A percentile compares a stretch with the other conserved stretches of the same genome.
Conservation (phyloP, 2,888 invertebrate genomes). For the Drosophila acutilabella region DNA sequence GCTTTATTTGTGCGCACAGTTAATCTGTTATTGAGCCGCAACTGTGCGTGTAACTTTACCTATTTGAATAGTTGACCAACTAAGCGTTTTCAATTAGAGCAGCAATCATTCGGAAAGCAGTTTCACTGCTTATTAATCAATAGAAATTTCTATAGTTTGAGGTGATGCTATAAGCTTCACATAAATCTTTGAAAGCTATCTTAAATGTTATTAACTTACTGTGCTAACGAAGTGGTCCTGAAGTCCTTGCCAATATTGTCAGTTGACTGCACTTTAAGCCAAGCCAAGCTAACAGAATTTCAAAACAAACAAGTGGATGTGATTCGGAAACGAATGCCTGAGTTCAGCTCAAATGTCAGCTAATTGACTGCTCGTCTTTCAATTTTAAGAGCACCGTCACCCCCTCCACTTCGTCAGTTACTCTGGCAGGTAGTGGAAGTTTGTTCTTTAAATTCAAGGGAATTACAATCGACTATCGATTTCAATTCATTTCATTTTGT, state of each 20-base stretch:
- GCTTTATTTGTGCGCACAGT: slow-evolving; percentile 17
- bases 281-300: not conserved
- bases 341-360: slow-evolving; percentile 17
- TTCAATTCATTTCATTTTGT: slow-evolving; percentile 46
- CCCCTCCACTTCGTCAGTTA: not conserved
- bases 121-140: slow-evolving; percentile 30
- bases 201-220: not conserved
- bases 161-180: slow-evolving; percentile 1
- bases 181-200: not conserved
- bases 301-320: not conserved
- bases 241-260: not conserved
- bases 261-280: not conserved
- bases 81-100: slow-evolving; percentile 53
- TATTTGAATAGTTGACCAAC: slow-evolving; percentile 19
- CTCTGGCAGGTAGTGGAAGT: slow-evolving; percentile 15
- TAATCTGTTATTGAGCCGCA: slow-evolving; percentile 40
- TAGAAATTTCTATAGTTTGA: slow-evolving; percentile 12
- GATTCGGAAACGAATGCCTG: not conserved
- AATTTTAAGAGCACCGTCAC: slow-evolving; percentile 40
- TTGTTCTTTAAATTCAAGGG: slow-evolving; percentile 36
- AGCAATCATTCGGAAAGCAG: slow-evolving; percentile 23
- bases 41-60: slow-evolving; percentile 1
- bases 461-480: slow-evolving; percentile 63
- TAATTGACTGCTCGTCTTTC: slow-evolving; percentile 46
- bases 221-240: not conserved